phyloP scores from a whole-genome alignment of 2,888 invertebrate genomes.

The Teleogryllus oceanicus region DNA sequence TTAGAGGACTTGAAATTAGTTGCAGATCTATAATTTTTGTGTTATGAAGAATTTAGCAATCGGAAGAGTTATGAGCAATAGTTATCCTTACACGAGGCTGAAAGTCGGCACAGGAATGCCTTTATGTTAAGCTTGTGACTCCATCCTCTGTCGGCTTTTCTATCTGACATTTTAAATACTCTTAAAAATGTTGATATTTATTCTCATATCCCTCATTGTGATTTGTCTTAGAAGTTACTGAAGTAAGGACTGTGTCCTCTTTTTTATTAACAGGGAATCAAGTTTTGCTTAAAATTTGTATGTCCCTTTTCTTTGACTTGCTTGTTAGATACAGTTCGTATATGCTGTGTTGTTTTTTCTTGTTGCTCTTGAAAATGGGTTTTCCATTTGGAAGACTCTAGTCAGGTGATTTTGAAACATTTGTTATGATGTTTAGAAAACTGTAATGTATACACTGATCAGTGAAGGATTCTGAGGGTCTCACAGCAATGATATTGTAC shows the following conservation, averaged over 20 bases:
- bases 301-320: neutral
- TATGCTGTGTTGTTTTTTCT: neutral
- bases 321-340: neutral
- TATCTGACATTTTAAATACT: slow-evolving; percentile 7
- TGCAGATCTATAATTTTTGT: neutral
- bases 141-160: slow-evolving; percentile 10
- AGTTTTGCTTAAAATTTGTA: slow-evolving; percentile 8
- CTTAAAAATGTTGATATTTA: neutral
- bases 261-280: slow-evolving; percentile 6
- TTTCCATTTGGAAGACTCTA: slow-evolving; percentile 18
- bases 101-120: slow-evolving; percentile 11
- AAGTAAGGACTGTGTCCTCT: neutral
- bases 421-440: slow-evolving; percentile 10
- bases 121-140: slow-evolving; percentile 2
- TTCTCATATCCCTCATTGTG: neutral
- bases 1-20: slow-evolving; percentile 6
- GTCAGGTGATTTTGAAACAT: slow-evolving; percentile 1
- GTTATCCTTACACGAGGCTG: slow-evolving; percentile 1
- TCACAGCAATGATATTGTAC: neutral
- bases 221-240: neutral
- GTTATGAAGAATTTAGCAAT: neutral
- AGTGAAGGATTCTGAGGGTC: neutral
- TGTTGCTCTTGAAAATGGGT: slow-evolving; percentile 9
- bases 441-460: neutral
- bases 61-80: neutral